Evolutionary conservation across 2,888 invertebrate genomes (phyloP), one percentile per base, ranked within the genome.

Genomic region (Pomacea canaliculata): DNA sequence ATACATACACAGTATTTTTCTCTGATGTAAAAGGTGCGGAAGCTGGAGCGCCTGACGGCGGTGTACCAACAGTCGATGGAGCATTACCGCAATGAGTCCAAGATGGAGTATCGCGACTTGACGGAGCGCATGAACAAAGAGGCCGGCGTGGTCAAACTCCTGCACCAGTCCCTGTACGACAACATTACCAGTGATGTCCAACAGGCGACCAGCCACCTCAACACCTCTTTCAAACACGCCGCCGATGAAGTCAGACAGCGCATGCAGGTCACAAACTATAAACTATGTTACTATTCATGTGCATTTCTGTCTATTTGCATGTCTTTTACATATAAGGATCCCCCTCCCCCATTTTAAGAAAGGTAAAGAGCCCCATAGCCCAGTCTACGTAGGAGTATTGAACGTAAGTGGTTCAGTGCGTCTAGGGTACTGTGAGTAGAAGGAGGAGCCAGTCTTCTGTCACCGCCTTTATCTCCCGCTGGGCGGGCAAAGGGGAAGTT

Each of bases 31-130:
- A 71, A 78, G 76, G 65, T 80, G 65, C 71, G 76, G 27, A 80
- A 77, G 65, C 71, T 81, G 70, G 83, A 81, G 59, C 72, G 80
- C 10, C 76, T 79, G 8, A 68, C 76, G 48, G 71, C 69, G 56
- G 79, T 83, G 19, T 82, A 81, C 73, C 79, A 80, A 65, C 79
- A 83, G 66, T 81, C 84, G 3, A 70, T 84, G 23, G 78, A 81
- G 37, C 83, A 83, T 70, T 83, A 82, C 56, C 78, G 81, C n/a
- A 83, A 84, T 81, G 82, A 84, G 66, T 82, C 80, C 69, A 79
- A 80, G 71, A 49, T 76, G 37, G 77, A 73, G 48, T 81, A 77
- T 48, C 63, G 68, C 18, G 78, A 80, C 49, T 59, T 80, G 51
- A 70, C 76, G 67, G 77, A 75, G 7, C 65, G 70, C 8, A 27